A percentile compares a stretch with the other conserved stretches of the same genome.
Evolutionary conservation across 2,888 invertebrate species (phyloP).

Genomic region (Stenichneumon culpator): DNA sequence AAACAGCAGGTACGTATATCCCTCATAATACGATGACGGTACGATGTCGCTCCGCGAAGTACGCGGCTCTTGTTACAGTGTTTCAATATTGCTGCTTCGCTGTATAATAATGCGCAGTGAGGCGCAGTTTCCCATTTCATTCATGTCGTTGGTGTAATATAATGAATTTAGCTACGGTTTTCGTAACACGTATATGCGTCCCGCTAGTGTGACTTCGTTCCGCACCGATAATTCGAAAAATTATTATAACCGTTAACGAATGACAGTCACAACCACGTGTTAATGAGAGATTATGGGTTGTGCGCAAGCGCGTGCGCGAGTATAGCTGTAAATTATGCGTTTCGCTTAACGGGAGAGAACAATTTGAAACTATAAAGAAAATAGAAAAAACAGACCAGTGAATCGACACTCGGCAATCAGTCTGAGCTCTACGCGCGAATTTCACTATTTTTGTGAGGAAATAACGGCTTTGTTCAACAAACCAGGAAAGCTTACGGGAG

Average conservation of each 20-base stretch:
- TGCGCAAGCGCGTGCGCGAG: too few relatives aligned
- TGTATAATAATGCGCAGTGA: constrained; percentile 29
- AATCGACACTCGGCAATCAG: not conserved
- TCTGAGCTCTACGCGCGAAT: not conserved
- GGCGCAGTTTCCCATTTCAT: constrained; percentile 44
- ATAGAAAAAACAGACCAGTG: not conserved
- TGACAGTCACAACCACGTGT: constrained; percentile 35
- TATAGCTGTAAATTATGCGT: constrained; percentile 40
- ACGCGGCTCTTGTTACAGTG: constrained; percentile 49
- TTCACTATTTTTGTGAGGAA: constrained; percentile 2
- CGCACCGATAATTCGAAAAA: constrained; percentile 64
- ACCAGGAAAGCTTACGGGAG: not conserved
- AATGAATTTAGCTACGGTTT: constrained; percentile 56
- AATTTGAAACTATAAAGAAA: not conserved
- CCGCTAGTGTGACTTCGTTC: constrained; percentile 38
- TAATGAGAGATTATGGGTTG: constrained; percentile 10
- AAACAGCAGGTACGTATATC: constrained; percentile 6
- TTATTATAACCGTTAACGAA: constrained; percentile 64
- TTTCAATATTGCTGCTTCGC: constrained; percentile 53
- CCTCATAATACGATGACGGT: constrained; percentile 27
- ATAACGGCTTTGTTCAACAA: constrained; percentile 2
- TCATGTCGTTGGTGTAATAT: constrained; percentile 30
- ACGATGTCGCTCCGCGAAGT: constrained; percentile 37
- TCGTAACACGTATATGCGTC: constrained; percentile 22
- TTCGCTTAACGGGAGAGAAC: constrained; percentile 9